Percentiles rank a stretch among this genome's conserved stretches.
These are phyloP conservation scores for Orestias chungarensis DNA, from an alignment of 2,797 vertebrate genomes.

Conservation along the genomic window DNA sequence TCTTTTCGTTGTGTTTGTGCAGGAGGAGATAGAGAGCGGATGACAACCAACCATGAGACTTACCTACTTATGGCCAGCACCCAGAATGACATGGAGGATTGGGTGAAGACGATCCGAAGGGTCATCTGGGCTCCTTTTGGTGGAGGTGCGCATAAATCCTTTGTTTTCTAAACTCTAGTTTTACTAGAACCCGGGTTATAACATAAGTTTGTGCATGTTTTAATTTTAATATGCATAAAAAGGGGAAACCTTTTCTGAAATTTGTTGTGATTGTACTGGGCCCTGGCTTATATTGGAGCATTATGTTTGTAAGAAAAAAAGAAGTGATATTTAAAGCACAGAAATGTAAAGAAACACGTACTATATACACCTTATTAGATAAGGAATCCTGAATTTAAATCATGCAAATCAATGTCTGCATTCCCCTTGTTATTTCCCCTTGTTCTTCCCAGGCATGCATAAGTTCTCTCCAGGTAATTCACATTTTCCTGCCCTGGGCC, in stretches of 20 bases:
- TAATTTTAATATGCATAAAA: neutral
- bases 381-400: too few relatives aligned
- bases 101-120: conserved; percentile 96
- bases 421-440: too few relatives aligned
- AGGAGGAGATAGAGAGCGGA: conserved; percentile 96
- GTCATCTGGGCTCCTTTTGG: conserved; percentile 99
- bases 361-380: too few relatives aligned
- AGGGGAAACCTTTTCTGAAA: neutral
- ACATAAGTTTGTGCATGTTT: neutral
- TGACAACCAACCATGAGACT: conserved; percentile 98
- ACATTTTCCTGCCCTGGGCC: too few relatives aligned
- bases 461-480: too few relatives aligned
- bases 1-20: conserved; percentile 42
- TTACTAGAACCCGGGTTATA: neutral
- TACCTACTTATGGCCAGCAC: conserved; percentile 98
- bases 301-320: too few relatives aligned
- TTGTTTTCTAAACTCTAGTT: neutral
- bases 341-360: too few relatives aligned
- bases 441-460: too few relatives aligned
- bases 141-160: conserved; percentile 86
- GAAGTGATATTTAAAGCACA: too few relatives aligned
- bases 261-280: neutral
- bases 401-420: too few relatives aligned
- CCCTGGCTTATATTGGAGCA: too few relatives aligned
- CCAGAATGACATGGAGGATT: conserved; percentile 99